Evolutionary conservation across 2,888 invertebrate genomes (phyloP).

Genomic region (Biston stratarius): DNA sequence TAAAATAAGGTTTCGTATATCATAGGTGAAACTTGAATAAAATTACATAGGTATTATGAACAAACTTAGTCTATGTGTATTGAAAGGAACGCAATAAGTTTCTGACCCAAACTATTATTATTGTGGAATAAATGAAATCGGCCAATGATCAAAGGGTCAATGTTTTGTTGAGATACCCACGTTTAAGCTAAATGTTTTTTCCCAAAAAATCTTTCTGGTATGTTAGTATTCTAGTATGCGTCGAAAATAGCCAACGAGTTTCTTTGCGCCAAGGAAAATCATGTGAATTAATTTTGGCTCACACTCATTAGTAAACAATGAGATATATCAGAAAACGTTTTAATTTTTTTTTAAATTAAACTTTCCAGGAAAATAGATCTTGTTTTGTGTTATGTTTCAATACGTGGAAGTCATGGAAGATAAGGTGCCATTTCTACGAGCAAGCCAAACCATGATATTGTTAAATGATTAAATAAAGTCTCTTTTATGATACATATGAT

Average conservation of each 20-base stretch:
- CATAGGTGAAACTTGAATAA: too few species aligned
- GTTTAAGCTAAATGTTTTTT: slow-evolving; percentile 9
- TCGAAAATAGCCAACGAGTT: slow-evolving; percentile 1
- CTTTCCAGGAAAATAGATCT: slow-evolving; percentile 6
- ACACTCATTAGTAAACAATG: slow-evolving; percentile 32
- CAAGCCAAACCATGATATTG: background rate
- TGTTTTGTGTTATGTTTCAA: background rate
- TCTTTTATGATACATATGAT: too few species aligned
- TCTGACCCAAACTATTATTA: too few species aligned
- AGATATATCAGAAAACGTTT: slow-evolving; percentile 6
- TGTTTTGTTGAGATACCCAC: slow-evolving; percentile 11
- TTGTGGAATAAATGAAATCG: too few species aligned
- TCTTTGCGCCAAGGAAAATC: slow-evolving; percentile 1
- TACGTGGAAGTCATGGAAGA: background rate
- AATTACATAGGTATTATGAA: too few species aligned
- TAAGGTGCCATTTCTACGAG: background rate
- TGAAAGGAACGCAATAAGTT: too few species aligned
- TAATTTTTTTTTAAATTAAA: slow-evolving; percentile 4
- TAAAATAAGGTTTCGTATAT: too few species aligned
- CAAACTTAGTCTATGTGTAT: too few species aligned
- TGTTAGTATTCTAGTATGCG: background rate
- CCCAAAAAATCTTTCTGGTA: slow-evolving; percentile 6
- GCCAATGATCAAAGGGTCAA: slow-evolving; percentile 4
- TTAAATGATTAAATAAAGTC: too few species aligned
- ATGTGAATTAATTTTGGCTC: slow-evolving; percentile 18